Evolutionary conservation across 2,888 invertebrate species (phyloP), one percentile per base, ranked within the genome.

Genomic region (Papilio protenor): DNA sequence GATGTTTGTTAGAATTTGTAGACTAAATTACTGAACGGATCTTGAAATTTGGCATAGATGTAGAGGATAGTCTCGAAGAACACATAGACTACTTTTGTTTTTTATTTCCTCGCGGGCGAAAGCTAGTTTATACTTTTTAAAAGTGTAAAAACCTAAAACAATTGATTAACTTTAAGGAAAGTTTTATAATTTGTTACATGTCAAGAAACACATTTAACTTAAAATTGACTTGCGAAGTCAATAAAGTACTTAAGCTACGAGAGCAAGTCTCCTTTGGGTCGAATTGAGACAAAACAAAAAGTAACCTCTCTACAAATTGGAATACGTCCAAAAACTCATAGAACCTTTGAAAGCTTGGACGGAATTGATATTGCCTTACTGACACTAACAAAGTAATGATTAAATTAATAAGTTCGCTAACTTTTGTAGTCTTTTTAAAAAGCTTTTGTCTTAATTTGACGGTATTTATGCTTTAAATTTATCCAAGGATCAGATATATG

Each of bases 291-390:
- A 76, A 76, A 76, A 71, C 33, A 71, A 49, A 76, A 59, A 70
- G 21, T 61, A 76, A 59, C 57, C 27, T 76, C 59, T 57, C 18
- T 40, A 47, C 11, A 57, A 76, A 76, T 76, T 76, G 76, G 71
- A 76, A 49, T 71, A 18, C 71, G 52, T 59, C 75, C 75, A 75
- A 75, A 71, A 76, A 61, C 70, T 59, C 5, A 23, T 57, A 23
- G 57, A 74, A 74, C 59, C 71, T 71, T 76, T 61, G 14, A 61
- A 71, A 57, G 57, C 73, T 73, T 52, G 40, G 33, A 74, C 27
- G 27, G 64, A 66, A 74, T 74, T 64, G 33, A 74, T 74, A 64
- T 74, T 74, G 74, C 74, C 64, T 74, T 64, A 33, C 64, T 74
- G 40, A 64, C 49, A 52, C 6, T 11, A 52, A 52, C 74, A 74